Base-by-base conservation (phyloP, 2,888 invertebrate genomes). In the Trypoxylon attenuatum region DNA sequence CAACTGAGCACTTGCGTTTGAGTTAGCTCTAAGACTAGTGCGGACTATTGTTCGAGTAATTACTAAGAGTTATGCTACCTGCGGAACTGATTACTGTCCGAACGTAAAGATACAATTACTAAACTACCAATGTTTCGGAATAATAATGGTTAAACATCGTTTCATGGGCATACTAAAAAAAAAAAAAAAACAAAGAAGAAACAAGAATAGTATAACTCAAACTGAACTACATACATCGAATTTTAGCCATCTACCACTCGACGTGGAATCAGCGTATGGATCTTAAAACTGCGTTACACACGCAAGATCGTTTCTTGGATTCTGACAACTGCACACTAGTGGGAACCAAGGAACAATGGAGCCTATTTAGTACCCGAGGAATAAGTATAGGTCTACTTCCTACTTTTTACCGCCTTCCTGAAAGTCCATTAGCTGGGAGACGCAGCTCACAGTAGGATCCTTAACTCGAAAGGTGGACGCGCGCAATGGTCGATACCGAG, bases 21-120 rank as follows among this genome's bases (percentile, higher is more conserved):
- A 66, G 68, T 71, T 69, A 71, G 57, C 67, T 60, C 39, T 68
- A 61, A 69, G 71, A 72, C 69, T 64, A 69, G 58, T 58, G 64
- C 63, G 65, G 65, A 69, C 73, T 67, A 78, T 80, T 80, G 80
- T 79, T 72, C 62, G 55, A 68, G 60, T 77, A 80, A 80, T 81
- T 79, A 71, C 73, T 66, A 53, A 56, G 57, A 57, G 56, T 66
- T 73, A 54, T 60, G 63, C 63, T 54, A 54, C 43, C 60, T 60
- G 43, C 39, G 43, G 47, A 25, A 60, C 60, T 58, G 73, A 69
- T 69, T 69, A 63, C 55, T 47, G 50, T 43, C 46, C 50, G 42
- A 33, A 41, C 56, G 41, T 22, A 41, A 49, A 49, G 49, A 21
- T 23, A 15, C 38, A 47, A 27, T 41, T 39, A 13, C 18, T 57